phyloP scores from a whole-genome alignment of 1,140 invertebrate species.

The Monomorium pharaonis region DNA sequence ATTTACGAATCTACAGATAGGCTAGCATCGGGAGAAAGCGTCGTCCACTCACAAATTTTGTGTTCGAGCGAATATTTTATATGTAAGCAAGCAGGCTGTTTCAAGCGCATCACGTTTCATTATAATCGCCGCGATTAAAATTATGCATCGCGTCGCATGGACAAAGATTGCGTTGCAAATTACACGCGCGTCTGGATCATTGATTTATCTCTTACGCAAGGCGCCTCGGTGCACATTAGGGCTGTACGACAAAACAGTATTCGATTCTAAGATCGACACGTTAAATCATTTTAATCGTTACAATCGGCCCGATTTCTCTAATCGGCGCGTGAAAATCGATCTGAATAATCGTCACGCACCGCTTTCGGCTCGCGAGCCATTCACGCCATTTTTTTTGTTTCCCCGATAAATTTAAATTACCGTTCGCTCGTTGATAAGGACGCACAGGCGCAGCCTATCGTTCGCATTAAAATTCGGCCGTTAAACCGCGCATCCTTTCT shows the following conservation, averaged over 20 bases:
- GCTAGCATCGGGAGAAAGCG: neutral
- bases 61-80: neutral
- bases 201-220: conserved; percentile 46
- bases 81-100: neutral
- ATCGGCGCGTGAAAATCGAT: neutral
- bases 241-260: neutral
- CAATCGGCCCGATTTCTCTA: neutral
- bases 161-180: conserved; percentile 39
- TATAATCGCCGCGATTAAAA: conserved; percentile 34
- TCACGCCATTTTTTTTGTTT: neutral
- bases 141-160: conserved; percentile 27
- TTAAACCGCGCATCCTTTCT: conserved; percentile 54
- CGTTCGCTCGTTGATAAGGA: conserved; percentile 20
- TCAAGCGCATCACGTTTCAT: conserved; percentile 14
- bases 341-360: neutral
- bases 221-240: neutral
- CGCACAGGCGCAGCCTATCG: neutral
- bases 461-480: conserved; percentile 13
- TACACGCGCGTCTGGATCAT: conserved; percentile 27
- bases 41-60: neutral
- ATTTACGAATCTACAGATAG: neutral
- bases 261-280: neutral
- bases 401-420: conserved; percentile 4
- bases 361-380: conserved; percentile 25
- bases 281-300: neutral